Base-by-base conservation (phyloP, 2,113 vertebrate genomes). In the Oreochromis niloticus region DNA sequence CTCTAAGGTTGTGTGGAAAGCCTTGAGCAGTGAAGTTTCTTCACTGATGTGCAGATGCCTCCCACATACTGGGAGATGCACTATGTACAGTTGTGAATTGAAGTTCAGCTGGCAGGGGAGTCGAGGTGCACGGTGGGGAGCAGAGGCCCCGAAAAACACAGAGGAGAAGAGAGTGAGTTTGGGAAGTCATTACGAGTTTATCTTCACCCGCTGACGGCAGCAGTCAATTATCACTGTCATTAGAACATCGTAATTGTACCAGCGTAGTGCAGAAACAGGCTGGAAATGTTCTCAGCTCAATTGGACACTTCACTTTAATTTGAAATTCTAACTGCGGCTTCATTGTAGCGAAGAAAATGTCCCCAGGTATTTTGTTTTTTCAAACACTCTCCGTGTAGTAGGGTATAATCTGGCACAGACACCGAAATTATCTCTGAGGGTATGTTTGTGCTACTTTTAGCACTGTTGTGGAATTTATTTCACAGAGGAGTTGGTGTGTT, bases 211-310 rank as follows among this genome's bases (percentile, higher is more conserved):
- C 90, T 85, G 92, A 94, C 73, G 73, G 80, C 87, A 89, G 89
- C 89, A 91, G 90, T 93, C 93, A 90, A 92, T 94, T 94, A 94
- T 91, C 88, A 9, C 86, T 68, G 79, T 93, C 91, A 93, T 93
- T 93, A 94, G 83, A 82, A 89, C 55, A 48, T 61, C 54, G 75
- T 83, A 84, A 89, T 83, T 85, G 87, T 79, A 57, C 9, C 80
- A 43, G 83, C 56, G 34, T 4, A 9, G 80, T 12, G 85, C 43
- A 52, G 85, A 54, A 81, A 80, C n/a, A 36, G 43, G 66, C 78
- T 22, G 84, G 41, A 89, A 87, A 86, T 5, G 43, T 57, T 43
- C 56, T 14, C 9, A 81, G 78, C 82, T 83, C 85, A 85, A 84
- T 56, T 61, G 90, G 57, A 88, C 68, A 55, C 54, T 73, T 27